phyloP scores from a whole-genome alignment of 2,888 invertebrate species.

The Thecocarcelia acutangulata region DNA sequence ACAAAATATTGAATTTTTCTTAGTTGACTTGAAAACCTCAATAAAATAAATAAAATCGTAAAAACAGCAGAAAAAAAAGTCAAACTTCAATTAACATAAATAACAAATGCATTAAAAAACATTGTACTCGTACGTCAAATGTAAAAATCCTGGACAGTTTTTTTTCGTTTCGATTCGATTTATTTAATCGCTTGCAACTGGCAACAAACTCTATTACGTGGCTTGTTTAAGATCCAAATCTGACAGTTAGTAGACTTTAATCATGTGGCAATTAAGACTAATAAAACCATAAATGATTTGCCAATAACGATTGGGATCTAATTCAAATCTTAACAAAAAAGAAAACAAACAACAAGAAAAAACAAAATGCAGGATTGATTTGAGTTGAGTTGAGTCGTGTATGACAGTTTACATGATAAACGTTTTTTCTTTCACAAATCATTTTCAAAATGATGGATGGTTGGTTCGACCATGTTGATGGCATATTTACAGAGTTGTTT shows the following conservation, averaged over 20 bases:
- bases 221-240: conserved; percentile 62
- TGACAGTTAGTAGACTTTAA: conserved; percentile 68
- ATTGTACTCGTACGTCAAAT: not conserved
- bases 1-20: conserved; percentile 47
- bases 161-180: not conserved
- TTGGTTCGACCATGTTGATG: conserved; percentile 32
- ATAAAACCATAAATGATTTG: conserved; percentile 68
- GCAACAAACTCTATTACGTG: conserved; percentile 48
- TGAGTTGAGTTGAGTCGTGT: conserved; percentile 51
- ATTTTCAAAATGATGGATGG: conserved; percentile 37
- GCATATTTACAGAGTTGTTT: conserved; percentile 25
- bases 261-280: conserved; percentile 68
- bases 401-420: conserved; percentile 66
- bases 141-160: conserved; percentile 40
- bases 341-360: not conserved
- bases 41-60: conserved; percentile 12
- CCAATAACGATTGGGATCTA: conserved; percentile 64
- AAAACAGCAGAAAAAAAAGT: too few species aligned
- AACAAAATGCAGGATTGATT: conserved; percentile 34
- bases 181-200: conserved; percentile 33
- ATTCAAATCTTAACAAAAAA: conserved; percentile 46
- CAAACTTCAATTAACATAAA: conserved; percentile 66
- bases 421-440: conserved; percentile 27
- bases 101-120: conserved; percentile 56
- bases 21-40: conserved; percentile 3